Percentiles rank a stretch among this genome's conserved stretches.
Conservation (phyloP, 1,140 invertebrate genomes). For the Adelges cooleyi region DNA sequence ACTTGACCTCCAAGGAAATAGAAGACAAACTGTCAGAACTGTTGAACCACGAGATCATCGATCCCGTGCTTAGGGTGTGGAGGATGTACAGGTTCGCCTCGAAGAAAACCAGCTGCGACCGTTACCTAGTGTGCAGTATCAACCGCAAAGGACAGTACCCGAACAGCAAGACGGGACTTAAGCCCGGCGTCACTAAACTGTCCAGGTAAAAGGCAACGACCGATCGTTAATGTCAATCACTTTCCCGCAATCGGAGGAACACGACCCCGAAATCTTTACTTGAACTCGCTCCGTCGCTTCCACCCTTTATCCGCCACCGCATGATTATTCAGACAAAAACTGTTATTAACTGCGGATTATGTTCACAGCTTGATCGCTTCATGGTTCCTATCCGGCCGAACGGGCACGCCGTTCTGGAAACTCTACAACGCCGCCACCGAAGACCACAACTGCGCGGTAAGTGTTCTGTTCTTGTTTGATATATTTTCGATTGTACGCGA, state of each 20-base stretch:
- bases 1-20: slow-evolving; percentile 43
- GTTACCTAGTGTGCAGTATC: slow-evolving; percentile 61
- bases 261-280: too few species aligned
- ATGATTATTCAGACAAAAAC: too few species aligned
- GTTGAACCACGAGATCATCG: slow-evolving; percentile 65
- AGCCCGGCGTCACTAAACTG: slow-evolving; percentile 52
- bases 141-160: slow-evolving; percentile 47
- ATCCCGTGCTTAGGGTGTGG: slow-evolving; percentile 54
- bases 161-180: slow-evolving; percentile 44
- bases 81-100: slow-evolving; percentile 59
- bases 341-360: neutral
- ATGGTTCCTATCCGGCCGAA: slow-evolving; percentile 53
- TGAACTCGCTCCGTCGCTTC: neutral
- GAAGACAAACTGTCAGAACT: slow-evolving; percentile 63
- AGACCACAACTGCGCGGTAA: slow-evolving; percentile 48
- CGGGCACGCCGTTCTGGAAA: slow-evolving; percentile 49
- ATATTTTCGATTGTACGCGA: too few species aligned
- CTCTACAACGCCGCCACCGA: slow-evolving; percentile 50
- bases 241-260: too few species aligned
- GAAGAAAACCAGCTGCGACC: slow-evolving; percentile 55
- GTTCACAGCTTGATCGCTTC: slow-evolving; percentile 52
- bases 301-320: neutral
- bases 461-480: too few species aligned
- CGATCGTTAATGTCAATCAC: too few species aligned
- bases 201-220: slow-evolving; percentile 37